Evolutionary conservation across 1,140 invertebrate species (phyloP), one percentile per base, ranked within the genome.

Genomic region (Venturia canescens): DNA sequence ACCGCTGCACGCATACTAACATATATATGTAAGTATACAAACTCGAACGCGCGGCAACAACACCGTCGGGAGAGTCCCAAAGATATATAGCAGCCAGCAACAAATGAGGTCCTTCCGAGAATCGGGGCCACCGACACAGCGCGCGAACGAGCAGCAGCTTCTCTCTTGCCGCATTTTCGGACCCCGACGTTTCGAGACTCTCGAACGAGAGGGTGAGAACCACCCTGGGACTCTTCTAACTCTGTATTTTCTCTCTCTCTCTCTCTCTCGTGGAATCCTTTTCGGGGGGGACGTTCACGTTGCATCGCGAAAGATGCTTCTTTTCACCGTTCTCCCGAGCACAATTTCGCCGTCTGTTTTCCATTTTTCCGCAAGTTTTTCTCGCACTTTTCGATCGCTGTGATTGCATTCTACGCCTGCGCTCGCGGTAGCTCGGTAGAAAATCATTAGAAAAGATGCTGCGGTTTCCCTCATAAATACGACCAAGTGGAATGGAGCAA

Each of bases 41-140:
- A 63, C 57, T 26, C 60, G 34, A n/a, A 15, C 16, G 3, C 57
- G 31, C 16, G 60, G 53, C 23, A 27, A 31, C n/a, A 70, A 60
- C 34, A 23, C 26, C 13, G 72, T 6, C 26, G 75, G 29, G 29
- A 69, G 78, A 80, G 80, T 85, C 81, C 83, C 72, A 79, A 85
- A 87, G 85, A 87, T 87, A 88, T 87, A 89, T 88, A 87, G 87
- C 87, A 86, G 72, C 70, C 83, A 84, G 83, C 88, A 91, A 92
- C 90, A 90, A 92, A 92, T 91, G 89, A 91, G 90, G 85, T 92
- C 91, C 91, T 92, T 92, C 91, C 87, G 87, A 92, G 91, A 92
- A 92, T 88, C 90, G 87, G 90, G 75, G 89, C 91, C 91, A 91
- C 91, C 91, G 90, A 92, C 88, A 91, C 89, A 89, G 88, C 81